These are phyloP conservation scores for Quiscalus mexicanus DNA, from an alignment of 2,113 vertebrate species.

Conservation along the genomic window DNA sequence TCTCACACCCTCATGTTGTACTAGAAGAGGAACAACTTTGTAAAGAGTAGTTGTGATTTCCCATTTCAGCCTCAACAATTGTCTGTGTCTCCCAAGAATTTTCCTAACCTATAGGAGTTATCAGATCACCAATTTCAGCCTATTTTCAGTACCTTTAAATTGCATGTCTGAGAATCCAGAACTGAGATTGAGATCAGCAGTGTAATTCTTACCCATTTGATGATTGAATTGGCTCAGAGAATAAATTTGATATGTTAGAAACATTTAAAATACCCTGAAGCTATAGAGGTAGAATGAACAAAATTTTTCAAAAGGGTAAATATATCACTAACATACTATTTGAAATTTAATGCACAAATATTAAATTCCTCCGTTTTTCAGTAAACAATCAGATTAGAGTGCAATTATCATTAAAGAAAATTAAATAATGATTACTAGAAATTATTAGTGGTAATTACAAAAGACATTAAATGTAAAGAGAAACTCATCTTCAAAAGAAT, in stretches of 20 bases:
- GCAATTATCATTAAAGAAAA: slow-evolving; percentile 52
- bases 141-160: background rate
- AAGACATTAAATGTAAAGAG: slow-evolving; percentile 64
- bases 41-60: background rate
- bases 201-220: background rate
- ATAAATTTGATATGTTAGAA: background rate
- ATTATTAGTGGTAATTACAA: slow-evolving; percentile 57
- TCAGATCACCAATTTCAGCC: background rate
- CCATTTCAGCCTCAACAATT: background rate
- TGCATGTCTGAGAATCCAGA: background rate
- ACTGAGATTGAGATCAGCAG: background rate
- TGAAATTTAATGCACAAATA: background rate
- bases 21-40: background rate
- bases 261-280: background rate
- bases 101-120: background rate
- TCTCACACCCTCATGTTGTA: background rate
- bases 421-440: slow-evolving; percentile 61
- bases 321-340: background rate
- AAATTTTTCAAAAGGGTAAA: background rate
- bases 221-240: background rate
- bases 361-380: background rate
- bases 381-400: slow-evolving; percentile 52
- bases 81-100: background rate
- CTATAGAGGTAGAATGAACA: background rate
- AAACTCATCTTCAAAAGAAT: slow-evolving; percentile 59